Evolutionary conservation across 2,797 vertebrate species (phyloP).

Genomic region (Phrynocephalus forsythii): DNA sequence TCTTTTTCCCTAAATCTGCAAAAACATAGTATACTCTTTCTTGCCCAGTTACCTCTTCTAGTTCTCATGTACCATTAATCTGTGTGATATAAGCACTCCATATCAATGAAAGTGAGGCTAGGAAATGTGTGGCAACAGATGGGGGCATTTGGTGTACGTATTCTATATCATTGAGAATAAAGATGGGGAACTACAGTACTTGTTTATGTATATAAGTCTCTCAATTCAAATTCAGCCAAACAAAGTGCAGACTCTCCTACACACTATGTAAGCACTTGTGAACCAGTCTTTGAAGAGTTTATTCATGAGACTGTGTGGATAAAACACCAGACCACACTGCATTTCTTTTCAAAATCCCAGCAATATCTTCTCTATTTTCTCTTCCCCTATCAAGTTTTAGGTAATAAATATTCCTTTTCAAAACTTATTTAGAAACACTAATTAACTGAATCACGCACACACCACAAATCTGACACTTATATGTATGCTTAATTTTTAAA

Average conservation of each 20-base stretch:
- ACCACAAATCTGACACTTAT: slow-evolving; percentile 37
- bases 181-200: too few relatives aligned
- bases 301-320: not conserved
- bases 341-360: not conserved
- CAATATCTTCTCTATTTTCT: not conserved
- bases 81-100: not conserved
- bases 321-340: slow-evolving; percentile 1
- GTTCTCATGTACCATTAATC: not conserved
- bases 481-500: slow-evolving; percentile 23
- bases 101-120: not conserved
- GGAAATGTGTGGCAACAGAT: not conserved
- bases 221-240: not conserved
- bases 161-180: too few relatives aligned
- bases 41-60: not conserved
- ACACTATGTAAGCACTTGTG: too few relatives aligned
- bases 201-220: not conserved
- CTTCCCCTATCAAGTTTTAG: not conserved
- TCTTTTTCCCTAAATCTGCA: too few relatives aligned
- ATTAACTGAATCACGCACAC: slow-evolving; percentile 19
- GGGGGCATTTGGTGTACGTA: too few relatives aligned
- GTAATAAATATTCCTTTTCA: not conserved
- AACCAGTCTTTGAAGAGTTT: not conserved
- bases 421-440: slow-evolving; percentile 5
- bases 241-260: too few relatives aligned
- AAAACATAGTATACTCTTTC: not conserved